Conservation (phyloP, 2,113 vertebrate genomes). For the Rhinolophus sinicus region DNA sequence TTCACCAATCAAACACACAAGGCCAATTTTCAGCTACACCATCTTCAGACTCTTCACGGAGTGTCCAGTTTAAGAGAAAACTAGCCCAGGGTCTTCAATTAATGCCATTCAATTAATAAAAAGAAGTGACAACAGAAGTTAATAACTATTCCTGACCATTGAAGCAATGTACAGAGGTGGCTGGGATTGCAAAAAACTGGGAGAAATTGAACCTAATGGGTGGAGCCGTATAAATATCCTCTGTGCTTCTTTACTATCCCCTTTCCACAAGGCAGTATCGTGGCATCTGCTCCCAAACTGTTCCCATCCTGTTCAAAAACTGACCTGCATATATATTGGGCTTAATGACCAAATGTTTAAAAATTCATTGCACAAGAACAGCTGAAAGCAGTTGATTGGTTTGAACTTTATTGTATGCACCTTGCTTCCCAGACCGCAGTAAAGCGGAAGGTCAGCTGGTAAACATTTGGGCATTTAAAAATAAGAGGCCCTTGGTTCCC, state of each 20-base stretch:
- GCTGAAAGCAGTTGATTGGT: slow-evolving; percentile 91
- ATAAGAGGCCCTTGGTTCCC: slow-evolving; percentile 84
- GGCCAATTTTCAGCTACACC: neutral
- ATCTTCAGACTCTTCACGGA: neutral
- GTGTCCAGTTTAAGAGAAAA: slow-evolving; percentile 4
- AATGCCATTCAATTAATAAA: slow-evolving; percentile 57
- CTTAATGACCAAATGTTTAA: slow-evolving; percentile 91
- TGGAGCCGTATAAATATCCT: slow-evolving; percentile 81
- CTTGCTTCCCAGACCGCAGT: slow-evolving; percentile 88
- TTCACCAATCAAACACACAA: slow-evolving; percentile 6
- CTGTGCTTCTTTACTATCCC: slow-evolving; percentile 82
- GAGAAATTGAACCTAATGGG: slow-evolving; percentile 78
- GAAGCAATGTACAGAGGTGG: slow-evolving; percentile 60
- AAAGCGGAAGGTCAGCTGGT: slow-evolving; percentile 89
- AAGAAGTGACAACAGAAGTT: slow-evolving; percentile 64
- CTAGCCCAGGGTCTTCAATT: neutral
- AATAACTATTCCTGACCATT: slow-evolving; percentile 66
- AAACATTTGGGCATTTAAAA: slow-evolving; percentile 90
- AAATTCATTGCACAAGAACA: slow-evolving; percentile 90
- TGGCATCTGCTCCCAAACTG: slow-evolving; percentile 90
- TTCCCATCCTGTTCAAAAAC: slow-evolving; percentile 89
- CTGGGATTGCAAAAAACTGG: slow-evolving; percentile 57
- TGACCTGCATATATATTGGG: slow-evolving; percentile 91
- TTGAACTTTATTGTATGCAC: slow-evolving; percentile 90
- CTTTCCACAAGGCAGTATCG: slow-evolving; percentile 84